Conservation (phyloP, 2,797 vertebrate genomes). For the Trachops cirrhosus region DNA sequence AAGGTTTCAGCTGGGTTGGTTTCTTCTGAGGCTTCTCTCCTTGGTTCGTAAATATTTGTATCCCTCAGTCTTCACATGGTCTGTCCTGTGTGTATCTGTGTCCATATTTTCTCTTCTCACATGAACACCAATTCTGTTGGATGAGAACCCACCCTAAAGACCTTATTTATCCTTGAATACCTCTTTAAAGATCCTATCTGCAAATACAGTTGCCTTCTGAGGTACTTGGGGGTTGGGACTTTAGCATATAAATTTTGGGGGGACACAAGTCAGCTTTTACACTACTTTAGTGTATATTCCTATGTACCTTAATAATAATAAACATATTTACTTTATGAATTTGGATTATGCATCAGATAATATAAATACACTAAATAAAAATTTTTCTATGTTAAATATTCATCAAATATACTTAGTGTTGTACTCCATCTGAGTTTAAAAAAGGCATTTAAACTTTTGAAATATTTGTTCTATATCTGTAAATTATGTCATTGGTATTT, state of each 20-base stretch:
- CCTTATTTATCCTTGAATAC: not conserved
- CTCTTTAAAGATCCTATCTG: not conserved
- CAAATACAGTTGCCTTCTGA: not conserved
- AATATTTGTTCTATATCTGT: too few relatives aligned
- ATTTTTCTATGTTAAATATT: constrained; percentile 7
- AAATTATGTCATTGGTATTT: too few relatives aligned
- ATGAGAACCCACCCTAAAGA: not conserved
- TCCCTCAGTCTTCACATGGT: not conserved
- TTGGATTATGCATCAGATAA: not conserved
- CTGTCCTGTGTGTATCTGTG: not conserved
- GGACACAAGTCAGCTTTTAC: not conserved
- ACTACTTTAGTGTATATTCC: not conserved
- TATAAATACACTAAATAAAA: not conserved
- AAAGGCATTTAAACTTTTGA: not conserved
- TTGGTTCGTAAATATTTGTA: not conserved
- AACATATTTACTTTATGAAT: not conserved
- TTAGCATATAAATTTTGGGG: not conserved
- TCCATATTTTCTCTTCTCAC: not conserved
- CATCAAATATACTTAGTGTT: not conserved
- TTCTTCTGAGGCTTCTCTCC: not conserved
- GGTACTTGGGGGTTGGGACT: not conserved
- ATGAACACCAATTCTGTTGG: not conserved
- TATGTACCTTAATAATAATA: not conserved
- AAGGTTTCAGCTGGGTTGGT: not conserved
- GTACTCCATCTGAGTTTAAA: not conserved